These are phyloP conservation scores for Salarias fasciatus DNA, from an alignment of 2,797 vertebrate species.

Conservation along the genomic window DNA sequence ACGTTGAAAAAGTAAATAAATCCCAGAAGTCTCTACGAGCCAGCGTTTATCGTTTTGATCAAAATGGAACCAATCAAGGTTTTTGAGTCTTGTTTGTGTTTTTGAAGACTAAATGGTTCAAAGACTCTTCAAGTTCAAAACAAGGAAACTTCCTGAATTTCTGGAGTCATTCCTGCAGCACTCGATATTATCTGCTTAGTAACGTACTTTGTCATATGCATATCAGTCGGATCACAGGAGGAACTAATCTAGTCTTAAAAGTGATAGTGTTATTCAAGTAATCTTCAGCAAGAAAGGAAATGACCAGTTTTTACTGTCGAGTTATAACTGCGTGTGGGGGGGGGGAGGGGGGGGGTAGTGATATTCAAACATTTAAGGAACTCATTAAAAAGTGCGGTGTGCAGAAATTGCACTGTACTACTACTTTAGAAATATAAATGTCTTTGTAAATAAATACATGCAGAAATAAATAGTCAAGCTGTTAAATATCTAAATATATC, in stretches of 20 bases:
- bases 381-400: conserved; percentile 85
- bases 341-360: conserved; percentile 39
- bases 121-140: no score
- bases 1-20: no score
- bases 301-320: conserved; percentile 35
- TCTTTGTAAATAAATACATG: conserved; percentile 85
- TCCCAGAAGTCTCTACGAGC: no score
- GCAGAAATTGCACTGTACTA: conserved; percentile 85
- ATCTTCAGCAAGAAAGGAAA: conserved; percentile 64
- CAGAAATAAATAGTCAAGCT: conserved; percentile 81
- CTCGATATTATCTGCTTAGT: conserved; percentile 7
- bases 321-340: conserved; percentile 3
- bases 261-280: conserved; percentile 66
- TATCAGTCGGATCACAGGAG: conserved; percentile 33
- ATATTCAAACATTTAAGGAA: conserved; percentile 72
- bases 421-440: conserved; percentile 84
- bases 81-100: no score
- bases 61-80: no score
- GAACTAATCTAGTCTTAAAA: conserved; percentile 35
- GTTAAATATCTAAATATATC: conserved; percentile 82
- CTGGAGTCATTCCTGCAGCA: no score
- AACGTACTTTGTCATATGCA: conserved; percentile 1
- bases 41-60: no score
- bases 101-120: no score
- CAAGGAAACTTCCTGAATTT: no score